phyloP scores from a whole-genome alignment of 1,140 invertebrate genomes.

The Drosophila athabasca region DNA sequence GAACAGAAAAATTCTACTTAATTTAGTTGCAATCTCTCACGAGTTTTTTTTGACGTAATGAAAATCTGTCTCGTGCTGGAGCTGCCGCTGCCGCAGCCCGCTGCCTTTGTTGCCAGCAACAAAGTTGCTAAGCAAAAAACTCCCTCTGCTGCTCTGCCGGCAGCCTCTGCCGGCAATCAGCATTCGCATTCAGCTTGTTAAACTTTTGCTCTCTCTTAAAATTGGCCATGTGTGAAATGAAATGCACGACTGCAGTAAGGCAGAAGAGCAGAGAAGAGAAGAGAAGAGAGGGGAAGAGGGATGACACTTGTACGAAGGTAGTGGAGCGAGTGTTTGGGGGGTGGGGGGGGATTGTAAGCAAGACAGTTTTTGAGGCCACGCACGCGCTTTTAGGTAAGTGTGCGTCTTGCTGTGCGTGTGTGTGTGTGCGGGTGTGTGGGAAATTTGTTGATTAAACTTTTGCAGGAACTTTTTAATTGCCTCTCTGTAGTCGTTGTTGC shows the following conservation, averaged over 20 bases:
- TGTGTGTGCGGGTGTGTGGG: constrained; percentile 47
- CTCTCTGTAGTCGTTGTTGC: constrained; percentile 57
- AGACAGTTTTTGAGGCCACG: constrained; percentile 46
- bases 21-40: constrained; percentile 52
- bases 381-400: constrained; percentile 58
- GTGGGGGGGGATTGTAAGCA: neutral
- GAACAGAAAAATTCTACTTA: constrained; percentile 45
- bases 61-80: constrained; percentile 33
- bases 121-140: constrained; percentile 43
- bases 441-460: constrained; percentile 80
- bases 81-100: neutral
- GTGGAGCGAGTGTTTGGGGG: too few relatives aligned
- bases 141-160: neutral
- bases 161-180: constrained; percentile 2
- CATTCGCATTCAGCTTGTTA: constrained; percentile 23
- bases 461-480: constrained; percentile 76
- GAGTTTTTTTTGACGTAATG: constrained; percentile 25
- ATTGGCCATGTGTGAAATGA: constrained; percentile 75
- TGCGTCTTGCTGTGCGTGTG: constrained; percentile 6
- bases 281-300: constrained; percentile 18
- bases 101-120: constrained; percentile 8
- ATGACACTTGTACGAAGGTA: constrained; percentile 17
- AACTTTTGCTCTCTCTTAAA: constrained; percentile 45
- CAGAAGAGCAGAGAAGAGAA: constrained; percentile 3
- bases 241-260: constrained; percentile 40